Evolutionary conservation across 2,113 vertebrate species (phyloP), one percentile per base, ranked within the genome.

Genomic region (Lates calcarifer): DNA sequence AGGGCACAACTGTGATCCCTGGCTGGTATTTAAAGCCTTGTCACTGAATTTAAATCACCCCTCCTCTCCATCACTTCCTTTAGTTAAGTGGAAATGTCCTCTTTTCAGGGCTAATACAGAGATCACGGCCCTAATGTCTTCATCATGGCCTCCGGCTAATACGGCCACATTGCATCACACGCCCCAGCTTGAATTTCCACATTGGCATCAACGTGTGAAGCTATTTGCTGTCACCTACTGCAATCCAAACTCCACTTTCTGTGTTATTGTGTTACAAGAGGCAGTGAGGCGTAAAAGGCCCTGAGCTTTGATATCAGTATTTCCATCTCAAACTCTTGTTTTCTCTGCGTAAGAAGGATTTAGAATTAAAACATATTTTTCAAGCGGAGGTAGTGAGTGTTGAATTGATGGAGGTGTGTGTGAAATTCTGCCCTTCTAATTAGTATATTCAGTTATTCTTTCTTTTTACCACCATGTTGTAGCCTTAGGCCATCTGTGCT

Each of bases 21-120:
- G 84, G 82, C 83, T 94, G 93, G 89, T 95, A 94, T 94, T 95
- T 94, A 95, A 94, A 93, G 91, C 86, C 91, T 88, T 91, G 93
- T 94, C 93, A 86, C 84, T 93, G 93, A 93, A 91, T 95, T 92
- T 94, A 92, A 94, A 93, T 94, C 82, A 93, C 80, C 86, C 74
- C 79, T 89, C 85, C 84, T 84, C 90, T 92, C 84, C 83, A 69
- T 65, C 22, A 70, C 82, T 82, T 86, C 87, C 84, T 77, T 87
- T 84, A 84, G 87, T 90, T 82, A 93, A 92, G 90, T 93, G 88
- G 86, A 91, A 89, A 89, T 85, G 89, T 92, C 89, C 88, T 86
- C 77, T 90, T 92, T 85, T 66, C 18, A 22, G 78, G 78, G 76
- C 81, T 90, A 82, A 91, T 90, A 67, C 86, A 82, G 79, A 90